phyloP scores from a whole-genome alignment of 2,797 vertebrate genomes.

The Enteromius treurensis region DNA sequence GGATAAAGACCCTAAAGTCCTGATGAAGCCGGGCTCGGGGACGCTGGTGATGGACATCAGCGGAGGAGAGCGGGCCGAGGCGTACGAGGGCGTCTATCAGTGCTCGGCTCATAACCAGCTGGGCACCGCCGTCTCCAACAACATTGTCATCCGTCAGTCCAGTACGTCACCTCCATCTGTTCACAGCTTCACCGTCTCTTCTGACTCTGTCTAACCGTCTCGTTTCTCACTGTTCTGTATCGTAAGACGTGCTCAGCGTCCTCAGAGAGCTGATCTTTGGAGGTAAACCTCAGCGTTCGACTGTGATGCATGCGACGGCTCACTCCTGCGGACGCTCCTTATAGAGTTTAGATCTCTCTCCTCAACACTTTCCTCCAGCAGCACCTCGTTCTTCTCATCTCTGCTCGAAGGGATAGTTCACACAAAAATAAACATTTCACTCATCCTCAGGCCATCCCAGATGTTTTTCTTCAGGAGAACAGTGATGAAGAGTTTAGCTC shows the following conservation, averaged over 20 bases:
- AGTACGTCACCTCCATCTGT: conserved; percentile 77
- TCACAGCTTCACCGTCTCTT: conserved; percentile 20
- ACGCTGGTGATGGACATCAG: conserved; percentile 92
- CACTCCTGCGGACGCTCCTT: conserved; percentile 41
- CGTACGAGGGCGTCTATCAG: conserved; percentile 93
- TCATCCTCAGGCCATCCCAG: neutral
- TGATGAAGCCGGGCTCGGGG: conserved; percentile 88
- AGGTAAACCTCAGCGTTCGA: conserved; percentile 66
- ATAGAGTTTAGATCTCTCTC: conserved; percentile 45
- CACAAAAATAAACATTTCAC: neutral
- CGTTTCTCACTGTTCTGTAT: conserved; percentile 54
- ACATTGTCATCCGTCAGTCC: conserved; percentile 88
- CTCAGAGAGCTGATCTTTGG: conserved; percentile 63
- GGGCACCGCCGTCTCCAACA: conserved; percentile 91
- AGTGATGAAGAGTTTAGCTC: neutral
- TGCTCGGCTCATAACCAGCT: conserved; percentile 91
- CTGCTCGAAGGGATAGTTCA: neutral
- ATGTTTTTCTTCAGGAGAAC: neutral
- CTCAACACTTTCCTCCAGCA: conserved; percentile 3
- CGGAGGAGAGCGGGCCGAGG: conserved; percentile 86
- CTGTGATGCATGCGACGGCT: conserved; percentile 58
- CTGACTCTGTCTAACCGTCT: conserved; percentile 19
- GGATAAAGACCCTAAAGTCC: conserved; percentile 89
- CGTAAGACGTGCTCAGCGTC: conserved; percentile 67
- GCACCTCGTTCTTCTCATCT: neutral